phyloP scores from a whole-genome alignment of 2,797 vertebrate species.

The Falco novaeseelandiae region DNA sequence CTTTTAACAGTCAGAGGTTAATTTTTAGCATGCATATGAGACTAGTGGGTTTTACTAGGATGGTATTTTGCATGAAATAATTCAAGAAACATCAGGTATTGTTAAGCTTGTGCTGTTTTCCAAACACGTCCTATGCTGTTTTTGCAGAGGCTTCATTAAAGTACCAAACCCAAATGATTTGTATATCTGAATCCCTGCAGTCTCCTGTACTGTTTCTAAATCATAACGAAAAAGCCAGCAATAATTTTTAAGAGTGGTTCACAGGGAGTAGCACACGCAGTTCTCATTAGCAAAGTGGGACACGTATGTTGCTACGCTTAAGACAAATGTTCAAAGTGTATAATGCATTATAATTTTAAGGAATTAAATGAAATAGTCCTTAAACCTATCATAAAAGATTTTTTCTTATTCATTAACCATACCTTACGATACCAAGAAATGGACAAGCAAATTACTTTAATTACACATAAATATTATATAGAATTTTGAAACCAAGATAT shows the following conservation, averaged over 20 bases:
- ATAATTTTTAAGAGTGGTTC: not conserved
- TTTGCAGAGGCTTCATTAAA: not conserved
- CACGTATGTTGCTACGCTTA: not conserved
- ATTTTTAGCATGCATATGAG: not conserved
- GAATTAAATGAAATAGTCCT: not conserved
- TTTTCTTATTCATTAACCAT: not conserved
- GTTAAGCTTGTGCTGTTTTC: not conserved
- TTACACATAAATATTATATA: not conserved
- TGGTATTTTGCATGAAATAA: not conserved
- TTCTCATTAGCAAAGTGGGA: not conserved
- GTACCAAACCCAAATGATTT: not conserved
- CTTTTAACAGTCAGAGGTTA: not conserved
- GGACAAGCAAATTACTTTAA: not conserved
- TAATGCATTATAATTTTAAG: not conserved
- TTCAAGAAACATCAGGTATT: not conserved
- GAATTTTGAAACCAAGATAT: not conserved
- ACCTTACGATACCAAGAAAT: not conserved
- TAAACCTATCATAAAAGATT: not conserved
- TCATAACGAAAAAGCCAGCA: not conserved
- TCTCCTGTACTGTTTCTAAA: not conserved
- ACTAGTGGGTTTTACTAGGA: not conserved
- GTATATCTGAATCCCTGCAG: not conserved
- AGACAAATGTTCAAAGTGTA: not conserved
- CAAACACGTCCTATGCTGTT: not conserved
- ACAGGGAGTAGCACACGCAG: not conserved